Conservation (phyloP, 2,797 vertebrate genomes). For the Chelmon rostratus region DNA sequence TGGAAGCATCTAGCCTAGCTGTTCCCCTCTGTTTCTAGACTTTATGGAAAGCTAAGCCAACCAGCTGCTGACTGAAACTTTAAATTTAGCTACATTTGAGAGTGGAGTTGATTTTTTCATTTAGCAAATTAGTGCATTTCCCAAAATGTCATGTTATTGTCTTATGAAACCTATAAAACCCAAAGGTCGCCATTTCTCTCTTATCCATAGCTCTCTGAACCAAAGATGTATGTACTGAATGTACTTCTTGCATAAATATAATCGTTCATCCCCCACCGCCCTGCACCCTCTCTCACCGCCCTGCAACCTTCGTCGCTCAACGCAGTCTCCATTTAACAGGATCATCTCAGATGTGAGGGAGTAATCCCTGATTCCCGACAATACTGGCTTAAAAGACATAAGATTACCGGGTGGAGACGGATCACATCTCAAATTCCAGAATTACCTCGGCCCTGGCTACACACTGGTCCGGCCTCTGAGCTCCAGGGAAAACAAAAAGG, state of each 20-base stretch:
- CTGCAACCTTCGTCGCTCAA: conserved; percentile 1
- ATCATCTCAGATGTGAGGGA: conserved; percentile 64
- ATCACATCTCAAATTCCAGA: conserved; percentile 55
- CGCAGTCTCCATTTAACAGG: conserved; percentile 61
- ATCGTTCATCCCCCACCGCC: neutral
- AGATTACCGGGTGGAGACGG: conserved; percentile 59
- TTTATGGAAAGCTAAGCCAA: neutral
- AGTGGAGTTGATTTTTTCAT: neutral
- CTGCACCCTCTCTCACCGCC: conserved; percentile 6
- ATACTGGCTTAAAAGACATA: conserved; percentile 61
- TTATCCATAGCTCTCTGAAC: neutral
- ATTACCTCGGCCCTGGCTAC: conserved; percentile 26
- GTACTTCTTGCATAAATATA: neutral
- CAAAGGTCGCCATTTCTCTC: neutral
- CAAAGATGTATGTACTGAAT: neutral
- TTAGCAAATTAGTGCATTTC: neutral
- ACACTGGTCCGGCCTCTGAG: conserved; percentile 13
- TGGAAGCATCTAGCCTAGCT: neutral
- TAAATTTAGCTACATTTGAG: conserved; percentile 10
- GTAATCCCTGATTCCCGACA: conserved; percentile 72
- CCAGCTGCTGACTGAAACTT: neutral
- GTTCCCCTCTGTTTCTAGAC: neutral
- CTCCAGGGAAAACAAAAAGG: conserved; percentile 46
- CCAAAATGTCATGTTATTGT: neutral
- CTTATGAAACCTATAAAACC: neutral